phyloP scores from a whole-genome alignment of 2,113 vertebrate genomes.

The Eonycteris spelaea region DNA sequence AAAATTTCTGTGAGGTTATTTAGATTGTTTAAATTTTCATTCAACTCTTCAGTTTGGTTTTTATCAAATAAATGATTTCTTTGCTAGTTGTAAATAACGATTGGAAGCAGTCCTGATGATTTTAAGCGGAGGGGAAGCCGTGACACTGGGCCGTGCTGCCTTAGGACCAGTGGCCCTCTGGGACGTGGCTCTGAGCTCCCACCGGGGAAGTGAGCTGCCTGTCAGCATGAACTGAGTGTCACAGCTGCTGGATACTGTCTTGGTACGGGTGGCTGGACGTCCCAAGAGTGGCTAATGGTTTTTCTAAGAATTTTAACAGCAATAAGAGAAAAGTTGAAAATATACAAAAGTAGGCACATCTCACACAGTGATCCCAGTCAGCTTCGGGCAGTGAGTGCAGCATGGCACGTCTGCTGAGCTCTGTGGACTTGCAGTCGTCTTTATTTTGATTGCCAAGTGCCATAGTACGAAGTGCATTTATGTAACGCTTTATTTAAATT shows the following conservation, averaged over 20 bases:
- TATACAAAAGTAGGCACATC: too few species aligned
- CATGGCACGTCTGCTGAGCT: not conserved
- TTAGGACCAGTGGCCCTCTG: not conserved
- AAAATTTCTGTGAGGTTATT: not conserved
- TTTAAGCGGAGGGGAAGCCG: not conserved
- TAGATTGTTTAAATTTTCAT: not conserved
- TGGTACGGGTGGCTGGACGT: not conserved
- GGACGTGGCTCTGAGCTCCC: not conserved
- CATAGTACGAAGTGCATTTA: not conserved
- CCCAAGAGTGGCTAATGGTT: not conserved
- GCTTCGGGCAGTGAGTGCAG: too few species aligned
- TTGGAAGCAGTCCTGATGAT: not conserved
- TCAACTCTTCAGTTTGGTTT: not conserved
- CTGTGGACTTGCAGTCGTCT: not conserved
- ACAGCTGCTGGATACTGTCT: accelerated
- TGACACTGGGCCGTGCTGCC: accelerated
- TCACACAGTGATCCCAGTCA: too few species aligned
- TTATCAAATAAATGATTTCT: not conserved
- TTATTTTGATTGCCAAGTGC: not conserved
- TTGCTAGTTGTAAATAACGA: not conserved
- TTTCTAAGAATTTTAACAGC: not conserved
- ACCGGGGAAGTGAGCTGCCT: accelerated
- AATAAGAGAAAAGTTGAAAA: not conserved
- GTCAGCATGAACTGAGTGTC: accelerated
- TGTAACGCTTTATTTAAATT: not conserved